Conservation (phyloP, 2,888 invertebrate genomes). For the Ochlodes sylvanus region DNA sequence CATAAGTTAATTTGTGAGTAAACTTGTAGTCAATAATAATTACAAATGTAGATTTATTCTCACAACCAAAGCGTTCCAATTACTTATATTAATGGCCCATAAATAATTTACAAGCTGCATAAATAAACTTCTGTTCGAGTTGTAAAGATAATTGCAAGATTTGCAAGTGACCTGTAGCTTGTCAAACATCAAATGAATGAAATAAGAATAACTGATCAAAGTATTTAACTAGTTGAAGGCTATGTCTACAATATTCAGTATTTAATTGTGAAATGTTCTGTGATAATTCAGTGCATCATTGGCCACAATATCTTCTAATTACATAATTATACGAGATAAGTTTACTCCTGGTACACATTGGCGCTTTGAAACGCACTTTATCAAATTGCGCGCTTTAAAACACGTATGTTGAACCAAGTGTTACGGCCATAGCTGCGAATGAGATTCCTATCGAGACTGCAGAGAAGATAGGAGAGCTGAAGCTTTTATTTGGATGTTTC, state of each 20-base stretch:
- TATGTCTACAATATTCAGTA: neutral
- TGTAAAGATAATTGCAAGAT: neutral
- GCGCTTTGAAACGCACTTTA: no score
- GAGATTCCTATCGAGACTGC: no score
- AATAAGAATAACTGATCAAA: neutral
- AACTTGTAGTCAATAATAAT: conserved; percentile 22
- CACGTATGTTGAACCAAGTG: no score
- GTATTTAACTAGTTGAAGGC: neutral
- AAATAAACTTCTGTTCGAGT: neutral
- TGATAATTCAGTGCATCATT: neutral
- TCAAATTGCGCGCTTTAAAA: no score
- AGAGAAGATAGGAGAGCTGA: no score
- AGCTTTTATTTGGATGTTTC: neutral
- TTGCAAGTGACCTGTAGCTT: neutral
- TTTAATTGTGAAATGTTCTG: neutral
- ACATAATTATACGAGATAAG: no score
- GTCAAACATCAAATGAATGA: conserved; percentile 1
- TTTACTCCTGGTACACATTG: no score
- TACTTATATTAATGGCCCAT: conserved; percentile 19
- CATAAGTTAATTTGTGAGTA: conserved; percentile 29
- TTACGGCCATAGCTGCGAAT: no score
- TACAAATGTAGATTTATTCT: conserved; percentile 31
- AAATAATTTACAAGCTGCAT: conserved; percentile 18
- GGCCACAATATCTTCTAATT: neutral
- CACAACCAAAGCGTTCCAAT: conserved; percentile 13